Evolutionary conservation across 2,888 invertebrate genomes (phyloP).

Genomic region (Drosophila mercatorum): DNA sequence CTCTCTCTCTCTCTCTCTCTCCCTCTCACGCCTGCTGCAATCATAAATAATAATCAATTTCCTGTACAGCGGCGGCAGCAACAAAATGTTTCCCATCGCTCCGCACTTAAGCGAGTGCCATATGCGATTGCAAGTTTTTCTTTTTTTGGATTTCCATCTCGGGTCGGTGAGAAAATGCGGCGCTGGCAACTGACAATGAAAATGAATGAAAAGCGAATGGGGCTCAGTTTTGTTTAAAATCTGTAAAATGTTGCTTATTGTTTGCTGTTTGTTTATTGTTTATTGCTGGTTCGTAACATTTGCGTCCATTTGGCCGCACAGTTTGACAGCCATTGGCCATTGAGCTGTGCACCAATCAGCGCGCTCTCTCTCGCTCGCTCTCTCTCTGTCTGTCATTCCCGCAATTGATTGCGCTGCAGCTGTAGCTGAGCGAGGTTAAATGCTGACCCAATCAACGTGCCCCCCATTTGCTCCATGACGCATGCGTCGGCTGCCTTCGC

Average conservation of each 20-base stretch:
- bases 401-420: constrained; percentile 44
- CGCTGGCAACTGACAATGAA: constrained; percentile 65
- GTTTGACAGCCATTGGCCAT: constrained; percentile 46
- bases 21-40: constrained; percentile 41
- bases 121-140: constrained; percentile 68
- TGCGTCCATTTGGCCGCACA: constrained; percentile 71
- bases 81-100: constrained; percentile 76
- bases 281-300: constrained; percentile 54
- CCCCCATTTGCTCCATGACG: constrained; percentile 77
- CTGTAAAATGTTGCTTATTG: constrained; percentile 46
- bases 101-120: constrained; percentile 58
- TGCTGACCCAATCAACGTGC: constrained; percentile 78
- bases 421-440: constrained; percentile 62
- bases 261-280: constrained; percentile 24
- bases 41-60: constrained; percentile 81
- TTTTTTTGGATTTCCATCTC: constrained; percentile 14
- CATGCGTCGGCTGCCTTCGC: constrained; percentile 53
- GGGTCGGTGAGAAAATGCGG: constrained; percentile 60
- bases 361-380: constrained; percentile 25
- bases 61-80: constrained; percentile 49
- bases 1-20: background rate
- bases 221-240: constrained; percentile 53
- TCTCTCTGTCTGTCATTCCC: background rate
- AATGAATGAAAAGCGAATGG: constrained; percentile 19
- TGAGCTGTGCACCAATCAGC: constrained; percentile 62